Evolutionary conservation across 2,888 invertebrate species (phyloP), one percentile per base, ranked within the genome.

Genomic region (Sinotaia quadrata): DNA sequence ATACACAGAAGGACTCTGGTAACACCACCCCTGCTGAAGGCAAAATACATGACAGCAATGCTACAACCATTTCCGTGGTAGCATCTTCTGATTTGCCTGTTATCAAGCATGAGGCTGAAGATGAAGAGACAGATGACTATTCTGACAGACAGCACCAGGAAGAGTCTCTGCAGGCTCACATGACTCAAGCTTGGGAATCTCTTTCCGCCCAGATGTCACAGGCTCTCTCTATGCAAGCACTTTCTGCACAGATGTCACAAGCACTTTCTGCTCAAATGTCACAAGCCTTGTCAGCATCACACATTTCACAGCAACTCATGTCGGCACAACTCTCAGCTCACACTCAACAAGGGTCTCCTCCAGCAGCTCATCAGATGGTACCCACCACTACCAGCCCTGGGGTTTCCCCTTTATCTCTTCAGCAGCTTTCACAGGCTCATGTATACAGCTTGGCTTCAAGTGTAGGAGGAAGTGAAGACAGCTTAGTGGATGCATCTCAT

Each of bases 211-310:
- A 56, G 44, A 44, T 56, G 56, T 31, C 37, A 5, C 63, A 63
- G 54, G 63, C 63, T 37, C 15, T 56, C 37, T 37, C 63, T 36
- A 47, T 44, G 49, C 49, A 62, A 18, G 51, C 52, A 15, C 18
- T 52, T 18, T 12, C 34, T 2, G 63, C 24, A 34, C 47, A 47
- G 47, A 47, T 47, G 21, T 47, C 47, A 21, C 47, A 47, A n/a
- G 24, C 47, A 7, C 52, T 63, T 21, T 68, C 70, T 34, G 68
- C 68, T n/a, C 71, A 68, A 24, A 44, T 67, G 59, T 60, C 66
- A n/a, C 69, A 68, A 31, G 59, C 65, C 33, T 41, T 69, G 59
- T 59, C 63, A n/a, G 68, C 63, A n/a, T 60, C 51, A 5, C 51
- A 34, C n/a, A 34, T 52, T 31, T 44, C 63, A 5, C 41, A 54